phyloP scores from a whole-genome alignment of 2,113 vertebrate genomes.

The Bubalus kerabau region DNA sequence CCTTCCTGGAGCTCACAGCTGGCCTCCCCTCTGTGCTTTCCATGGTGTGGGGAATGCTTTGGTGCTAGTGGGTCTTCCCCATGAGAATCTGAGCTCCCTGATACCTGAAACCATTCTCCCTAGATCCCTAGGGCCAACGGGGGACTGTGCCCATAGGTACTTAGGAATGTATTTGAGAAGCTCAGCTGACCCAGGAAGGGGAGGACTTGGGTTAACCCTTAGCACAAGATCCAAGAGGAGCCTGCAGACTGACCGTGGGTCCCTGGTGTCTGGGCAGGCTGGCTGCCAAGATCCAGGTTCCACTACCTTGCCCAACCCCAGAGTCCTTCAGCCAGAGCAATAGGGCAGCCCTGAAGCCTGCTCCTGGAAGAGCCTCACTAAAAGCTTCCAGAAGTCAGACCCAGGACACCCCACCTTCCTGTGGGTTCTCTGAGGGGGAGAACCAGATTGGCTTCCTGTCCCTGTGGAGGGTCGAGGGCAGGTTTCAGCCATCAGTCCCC shows the following conservation, averaged over 20 bases:
- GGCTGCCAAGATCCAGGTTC: not conserved
- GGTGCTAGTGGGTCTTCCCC: not conserved
- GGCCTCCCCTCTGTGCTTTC: not conserved
- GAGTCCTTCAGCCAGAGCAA: not conserved
- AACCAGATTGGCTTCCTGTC: not conserved
- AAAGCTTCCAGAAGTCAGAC: not conserved
- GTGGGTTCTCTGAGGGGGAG: not conserved
- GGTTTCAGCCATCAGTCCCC: not conserved
- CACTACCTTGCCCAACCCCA: not conserved
- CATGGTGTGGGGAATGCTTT: fast-evolving
- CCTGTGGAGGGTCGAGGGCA: not conserved
- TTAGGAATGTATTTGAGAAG: not conserved
- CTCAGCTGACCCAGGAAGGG: not conserved
- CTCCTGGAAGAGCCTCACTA: fast-evolving
- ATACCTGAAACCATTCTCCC: not conserved
- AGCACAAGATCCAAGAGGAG: not conserved
- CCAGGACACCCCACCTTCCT: not conserved
- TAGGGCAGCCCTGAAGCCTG: not conserved
- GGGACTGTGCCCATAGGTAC: too few relatives aligned
- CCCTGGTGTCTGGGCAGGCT: not conserved
- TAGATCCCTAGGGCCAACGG: not conserved
- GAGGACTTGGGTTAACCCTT: not conserved
- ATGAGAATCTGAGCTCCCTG: not conserved
- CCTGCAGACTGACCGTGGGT: not conserved
- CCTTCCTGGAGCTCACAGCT: not conserved